Evolutionary conservation across 2,113 vertebrate species (phyloP).

Genomic region (Carassius auratus): DNA sequence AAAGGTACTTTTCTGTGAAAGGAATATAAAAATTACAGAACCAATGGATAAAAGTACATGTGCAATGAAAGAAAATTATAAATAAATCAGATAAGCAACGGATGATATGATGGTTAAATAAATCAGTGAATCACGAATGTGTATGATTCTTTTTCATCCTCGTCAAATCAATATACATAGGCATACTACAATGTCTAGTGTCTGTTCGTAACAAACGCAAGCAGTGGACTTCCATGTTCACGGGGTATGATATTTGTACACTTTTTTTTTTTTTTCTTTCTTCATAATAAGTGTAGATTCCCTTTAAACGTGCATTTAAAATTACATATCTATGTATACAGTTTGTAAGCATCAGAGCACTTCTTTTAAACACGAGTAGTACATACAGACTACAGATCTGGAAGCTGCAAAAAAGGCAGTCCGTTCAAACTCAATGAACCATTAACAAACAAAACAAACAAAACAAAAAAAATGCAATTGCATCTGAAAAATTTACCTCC

Average conservation of each 20-base stretch:
- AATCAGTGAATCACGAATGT: slow-evolving; percentile 46
- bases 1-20: not conserved
- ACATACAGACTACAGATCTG: slow-evolving; percentile 96
- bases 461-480: slow-evolving; percentile 72
- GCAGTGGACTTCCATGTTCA: slow-evolving; percentile 81
- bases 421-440: slow-evolving; percentile 78
- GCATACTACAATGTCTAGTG: slow-evolving; percentile 72
- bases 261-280: slow-evolving; percentile 69
- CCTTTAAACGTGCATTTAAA: slow-evolving; percentile 99
- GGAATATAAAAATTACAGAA: slow-evolving; percentile 25
- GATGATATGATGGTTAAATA: slow-evolving; percentile 34
- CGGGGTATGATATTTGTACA: slow-evolving; percentile 72
- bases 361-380: slow-evolving; percentile 90
- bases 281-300: slow-evolving; percentile 82
- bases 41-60: slow-evolving; percentile 14
- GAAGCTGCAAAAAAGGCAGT: slow-evolving; percentile 81
- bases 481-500: slow-evolving; percentile 77
- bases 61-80: slow-evolving; percentile 27
- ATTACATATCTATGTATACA: slow-evolving; percentile 93
- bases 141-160: slow-evolving; percentile 53
- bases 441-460: slow-evolving; percentile 79
- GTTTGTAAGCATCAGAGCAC: slow-evolving; percentile 95
- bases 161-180: slow-evolving; percentile 69
- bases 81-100: slow-evolving; percentile 5
- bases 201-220: slow-evolving; percentile 81